phyloP scores from a whole-genome alignment of 2,113 vertebrate species.

The Mus spicilegus region DNA sequence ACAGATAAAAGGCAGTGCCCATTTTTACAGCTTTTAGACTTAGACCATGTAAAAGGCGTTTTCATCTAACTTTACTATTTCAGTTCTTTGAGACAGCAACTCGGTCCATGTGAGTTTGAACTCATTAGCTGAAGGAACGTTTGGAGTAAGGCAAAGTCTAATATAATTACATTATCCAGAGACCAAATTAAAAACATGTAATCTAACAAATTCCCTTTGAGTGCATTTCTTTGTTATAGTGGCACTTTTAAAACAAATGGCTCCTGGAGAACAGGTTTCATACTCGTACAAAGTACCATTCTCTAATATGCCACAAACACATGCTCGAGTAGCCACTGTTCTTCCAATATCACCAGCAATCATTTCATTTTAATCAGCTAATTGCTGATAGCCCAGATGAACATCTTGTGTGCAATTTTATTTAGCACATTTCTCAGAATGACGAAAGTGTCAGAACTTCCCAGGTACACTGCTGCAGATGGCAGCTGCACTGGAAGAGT shows the following conservation, averaged over 20 bases:
- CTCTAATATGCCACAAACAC: neutral
- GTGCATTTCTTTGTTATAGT: constrained; percentile 11
- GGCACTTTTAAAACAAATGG: constrained; percentile 25
- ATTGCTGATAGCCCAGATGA: constrained; percentile 69
- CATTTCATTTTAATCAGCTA: constrained; percentile 57
- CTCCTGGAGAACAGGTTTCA: constrained; percentile 26
- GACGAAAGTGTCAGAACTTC: constrained; percentile 72
- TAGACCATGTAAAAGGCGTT: neutral
- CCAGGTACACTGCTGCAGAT: constrained; percentile 73
- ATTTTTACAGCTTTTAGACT: constrained; percentile 4
- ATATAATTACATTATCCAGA: constrained; percentile 31
- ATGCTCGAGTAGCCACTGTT: constrained; percentile 56
- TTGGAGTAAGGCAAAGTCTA: constrained; percentile 7
- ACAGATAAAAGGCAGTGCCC: neutral
- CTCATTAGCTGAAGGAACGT: constrained; percentile 23
- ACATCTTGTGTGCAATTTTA: constrained; percentile 71
- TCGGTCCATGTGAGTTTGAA: constrained; percentile 8
- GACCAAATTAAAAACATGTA: constrained; percentile 30
- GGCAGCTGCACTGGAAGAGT: constrained; percentile 75
- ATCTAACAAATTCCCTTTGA: neutral
- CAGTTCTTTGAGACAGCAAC: constrained; percentile 26
- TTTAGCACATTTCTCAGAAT: constrained; percentile 76
- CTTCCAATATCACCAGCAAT: constrained; percentile 16
- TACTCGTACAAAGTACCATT: neutral
- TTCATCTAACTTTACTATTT: constrained; percentile 4